Evolutionary conservation across 2,113 vertebrate species (phyloP).

Genomic region (Puffinus mauretanicus): DNA sequence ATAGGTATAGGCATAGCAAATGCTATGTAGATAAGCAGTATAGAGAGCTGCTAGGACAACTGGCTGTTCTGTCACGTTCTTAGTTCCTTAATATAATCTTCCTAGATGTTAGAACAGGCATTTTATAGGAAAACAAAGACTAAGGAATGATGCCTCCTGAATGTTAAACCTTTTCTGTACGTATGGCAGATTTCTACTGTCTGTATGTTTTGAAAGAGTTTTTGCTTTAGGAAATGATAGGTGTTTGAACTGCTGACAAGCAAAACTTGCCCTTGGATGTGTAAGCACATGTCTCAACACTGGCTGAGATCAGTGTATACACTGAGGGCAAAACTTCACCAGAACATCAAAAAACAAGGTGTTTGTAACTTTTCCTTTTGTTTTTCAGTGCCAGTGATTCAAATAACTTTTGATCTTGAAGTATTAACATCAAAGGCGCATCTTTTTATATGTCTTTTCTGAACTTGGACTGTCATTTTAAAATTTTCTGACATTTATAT

Average conservation of each 20-base stretch:
- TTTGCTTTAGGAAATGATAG: slow-evolving; percentile 73
- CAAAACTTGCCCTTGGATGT: slow-evolving; percentile 53
- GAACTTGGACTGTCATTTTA: slow-evolving; percentile 68
- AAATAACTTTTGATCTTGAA: slow-evolving; percentile 75
- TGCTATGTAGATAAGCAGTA: slow-evolving; percentile 50
- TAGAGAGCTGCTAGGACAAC: slow-evolving; percentile 13
- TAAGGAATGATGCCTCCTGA: slow-evolving; percentile 72
- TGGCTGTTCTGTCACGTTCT: slow-evolving; percentile 17
- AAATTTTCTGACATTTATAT: slow-evolving; percentile 71
- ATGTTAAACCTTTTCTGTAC: slow-evolving; percentile 39
- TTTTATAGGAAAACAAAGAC: slow-evolving; percentile 34
- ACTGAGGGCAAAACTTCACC: slow-evolving; percentile 35
- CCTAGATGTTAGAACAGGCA: slow-evolving; percentile 25
- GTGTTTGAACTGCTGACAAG: slow-evolving; percentile 72
- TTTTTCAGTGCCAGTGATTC: slow-evolving; percentile 69
- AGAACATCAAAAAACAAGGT: background rate
- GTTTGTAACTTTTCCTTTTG: slow-evolving; percentile 56
- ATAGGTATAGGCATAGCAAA: slow-evolving; percentile 40
- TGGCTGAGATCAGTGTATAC: background rate
- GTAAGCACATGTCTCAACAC: background rate
- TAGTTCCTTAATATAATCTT: slow-evolving; percentile 13
- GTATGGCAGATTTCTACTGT: slow-evolving; percentile 59
- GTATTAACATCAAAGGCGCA: slow-evolving; percentile 57
- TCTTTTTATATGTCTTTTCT: slow-evolving; percentile 73
- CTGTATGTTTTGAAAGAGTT: slow-evolving; percentile 22